Conservation (phyloP, 2,888 invertebrate genomes). For the Gibbula magus region DNA sequence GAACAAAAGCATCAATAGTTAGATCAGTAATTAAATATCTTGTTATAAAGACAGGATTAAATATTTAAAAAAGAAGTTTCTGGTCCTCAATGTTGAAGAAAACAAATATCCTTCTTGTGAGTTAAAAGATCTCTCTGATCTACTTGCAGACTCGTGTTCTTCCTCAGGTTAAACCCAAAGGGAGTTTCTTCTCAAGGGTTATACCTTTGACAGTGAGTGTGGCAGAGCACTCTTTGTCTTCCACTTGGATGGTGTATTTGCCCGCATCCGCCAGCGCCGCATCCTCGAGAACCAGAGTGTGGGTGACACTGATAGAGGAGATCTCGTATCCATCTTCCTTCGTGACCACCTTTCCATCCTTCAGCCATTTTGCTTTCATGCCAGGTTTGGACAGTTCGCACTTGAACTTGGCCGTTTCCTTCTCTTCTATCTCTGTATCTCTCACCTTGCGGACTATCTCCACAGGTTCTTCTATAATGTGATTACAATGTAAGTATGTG, state of each 20-base stretch:
- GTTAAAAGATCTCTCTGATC: too few species aligned
- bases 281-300: slow-evolving; percentile 63
- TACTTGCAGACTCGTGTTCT: too few species aligned
- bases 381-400: slow-evolving; percentile 96
- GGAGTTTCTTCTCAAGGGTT: not conserved
- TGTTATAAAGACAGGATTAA: not conserved
- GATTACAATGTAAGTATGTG: too few species aligned
- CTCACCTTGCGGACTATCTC: slow-evolving; percentile 59
- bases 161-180: not conserved
- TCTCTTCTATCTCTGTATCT: slow-evolving; percentile 52
- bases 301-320: slow-evolving; percentile 82
- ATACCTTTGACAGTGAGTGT: slow-evolving; percentile 60
- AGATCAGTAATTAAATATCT: not conserved
- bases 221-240: slow-evolving; percentile 55
- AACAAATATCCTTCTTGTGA: not conserved
- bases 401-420: slow-evolving; percentile 84
- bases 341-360: slow-evolving; percentile 84
- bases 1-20: not conserved
- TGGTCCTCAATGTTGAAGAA: too few species aligned
- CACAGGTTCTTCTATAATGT: slow-evolving; percentile 57
- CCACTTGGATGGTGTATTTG: slow-evolving; percentile 61
- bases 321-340: slow-evolving; percentile 88
- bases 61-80: too few species aligned
- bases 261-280: slow-evolving; percentile 66
- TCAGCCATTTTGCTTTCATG: slow-evolving; percentile 92